Conservation (phyloP, 2,113 vertebrate genomes). For the Pelvicachromis taeniatus region DNA sequence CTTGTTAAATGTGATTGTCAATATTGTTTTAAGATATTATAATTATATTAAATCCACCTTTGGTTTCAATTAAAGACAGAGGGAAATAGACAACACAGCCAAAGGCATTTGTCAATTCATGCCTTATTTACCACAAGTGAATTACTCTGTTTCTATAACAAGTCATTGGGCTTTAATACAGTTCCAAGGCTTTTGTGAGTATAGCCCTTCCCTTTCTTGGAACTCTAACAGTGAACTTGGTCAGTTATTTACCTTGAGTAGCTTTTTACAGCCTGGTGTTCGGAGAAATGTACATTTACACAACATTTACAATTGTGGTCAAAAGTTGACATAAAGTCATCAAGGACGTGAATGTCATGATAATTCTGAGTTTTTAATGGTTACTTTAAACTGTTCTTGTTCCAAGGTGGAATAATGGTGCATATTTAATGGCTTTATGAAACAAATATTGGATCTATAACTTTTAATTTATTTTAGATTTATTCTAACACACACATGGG, state of each 20-base stretch:
- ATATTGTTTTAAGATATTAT: neutral
- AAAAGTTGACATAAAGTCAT: neutral
- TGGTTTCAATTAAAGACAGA: neutral
- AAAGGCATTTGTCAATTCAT: neutral
- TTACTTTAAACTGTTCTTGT: neutral
- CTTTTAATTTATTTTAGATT: neutral
- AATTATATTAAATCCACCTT: neutral
- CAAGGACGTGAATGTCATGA: neutral
- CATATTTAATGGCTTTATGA: neutral
- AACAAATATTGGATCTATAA: rapidly evolving
- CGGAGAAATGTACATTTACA: neutral
- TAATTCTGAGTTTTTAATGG: neutral
- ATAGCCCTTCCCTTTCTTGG: neutral
- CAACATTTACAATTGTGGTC: neutral
- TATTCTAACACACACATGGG: neutral
- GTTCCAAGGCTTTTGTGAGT: neutral
- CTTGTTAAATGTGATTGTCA: neutral
- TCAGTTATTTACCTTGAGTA: neutral
- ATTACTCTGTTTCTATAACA: neutral
- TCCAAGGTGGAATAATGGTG: neutral
- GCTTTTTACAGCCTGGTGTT: neutral
- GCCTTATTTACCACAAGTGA: neutral
- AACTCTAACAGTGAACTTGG: neutral
- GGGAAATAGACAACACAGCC: neutral
- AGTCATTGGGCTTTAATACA: neutral